Evolutionary conservation across 2,797 vertebrate genomes (phyloP), one percentile per base, ranked within the genome.

Genomic region (Propithecus perrieri): DNA sequence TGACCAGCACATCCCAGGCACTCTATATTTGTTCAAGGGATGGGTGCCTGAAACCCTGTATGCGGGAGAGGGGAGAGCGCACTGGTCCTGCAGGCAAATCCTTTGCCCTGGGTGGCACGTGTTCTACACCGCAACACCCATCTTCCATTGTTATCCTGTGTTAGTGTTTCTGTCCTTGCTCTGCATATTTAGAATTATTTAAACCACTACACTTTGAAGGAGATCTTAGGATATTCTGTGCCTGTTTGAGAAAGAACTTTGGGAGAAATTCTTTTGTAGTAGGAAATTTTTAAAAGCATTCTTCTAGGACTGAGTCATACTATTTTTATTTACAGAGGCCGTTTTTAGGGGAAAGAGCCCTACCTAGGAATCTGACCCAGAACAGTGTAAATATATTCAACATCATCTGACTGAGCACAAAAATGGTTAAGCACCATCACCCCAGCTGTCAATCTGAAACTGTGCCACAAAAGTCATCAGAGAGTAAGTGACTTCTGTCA

Each of bases 21-120:
- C 38, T 57, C 4, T 4, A 1, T 20, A 55, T 71, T 79, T 65
- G 43, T 7, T 76, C 11, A 59, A 87, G 24, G 83, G 57, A 69
- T 10, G n/a, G 17, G 30, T 20, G 8, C 35, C 11, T 7, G 48
- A 50, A 35, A 3, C 41, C 28, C 9, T 59, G 10, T 26, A 1
- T 14, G 1, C 0, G 2, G 22, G 8, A 61, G 22, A 4, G 10
- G 11, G 0, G 57, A 63, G 14, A 48, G 43, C 9, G 7, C 0
- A 0, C 1, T 9, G 28, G 28, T n/a, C 41, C 26, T 10, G 8
- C 13, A 43, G 48, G 30, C 18, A 33, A 86, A 53, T 24, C 4
- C 0, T 18, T 26, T 20, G 7, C 7, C 20, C 28, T 2, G 30
- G 2, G 7, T 3, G 9, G 22, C 30, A 4, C 12, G 14, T 8